A percentile compares a stretch with the other conserved stretches of the same genome.
Evolutionary conservation across 1,140 invertebrate genomes (phyloP).

Genomic region (Rhagoletis zephyria): DNA sequence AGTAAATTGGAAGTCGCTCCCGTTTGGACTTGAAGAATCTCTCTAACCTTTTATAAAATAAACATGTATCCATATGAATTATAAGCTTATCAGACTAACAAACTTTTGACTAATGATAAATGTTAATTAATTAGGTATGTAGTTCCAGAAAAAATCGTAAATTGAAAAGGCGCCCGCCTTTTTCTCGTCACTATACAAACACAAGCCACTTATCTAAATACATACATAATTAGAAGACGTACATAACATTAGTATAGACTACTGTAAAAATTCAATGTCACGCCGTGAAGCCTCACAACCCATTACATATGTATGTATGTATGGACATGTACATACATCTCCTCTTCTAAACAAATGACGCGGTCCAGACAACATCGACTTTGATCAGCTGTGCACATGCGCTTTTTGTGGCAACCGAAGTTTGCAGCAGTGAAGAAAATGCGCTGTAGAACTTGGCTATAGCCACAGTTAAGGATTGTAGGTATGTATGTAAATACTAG

Average conservation of each 20-base stretch:
- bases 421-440: not conserved
- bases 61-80: too few relatives aligned
- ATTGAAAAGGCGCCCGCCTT: slow-evolving; percentile 15
- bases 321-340: too few relatives aligned
- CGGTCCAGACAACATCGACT: not conserved
- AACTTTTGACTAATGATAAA: not conserved
- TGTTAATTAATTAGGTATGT: not conserved
- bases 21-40: too few relatives aligned
- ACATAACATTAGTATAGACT: slow-evolving; percentile 52
- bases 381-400: not conserved
- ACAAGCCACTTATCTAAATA: not conserved
- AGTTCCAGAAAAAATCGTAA: not conserved
- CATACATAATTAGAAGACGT: slow-evolving; percentile 8
- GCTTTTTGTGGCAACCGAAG: not conserved
- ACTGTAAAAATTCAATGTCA: slow-evolving; percentile 56
- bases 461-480: not conserved
- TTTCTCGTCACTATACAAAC: not conserved
- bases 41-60: too few relatives aligned
- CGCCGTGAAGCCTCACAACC: slow-evolving; percentile 54
- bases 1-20: too few relatives aligned
- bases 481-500: not conserved
- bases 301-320: not conserved
- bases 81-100: too few relatives aligned
- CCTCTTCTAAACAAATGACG: not conserved
- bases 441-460: not conserved